A percentile compares a stretch with the other conserved stretches of the same genome.
phyloP scores from a whole-genome alignment of 2,797 vertebrate genomes.

The Sphenopsis melanotis region DNA sequence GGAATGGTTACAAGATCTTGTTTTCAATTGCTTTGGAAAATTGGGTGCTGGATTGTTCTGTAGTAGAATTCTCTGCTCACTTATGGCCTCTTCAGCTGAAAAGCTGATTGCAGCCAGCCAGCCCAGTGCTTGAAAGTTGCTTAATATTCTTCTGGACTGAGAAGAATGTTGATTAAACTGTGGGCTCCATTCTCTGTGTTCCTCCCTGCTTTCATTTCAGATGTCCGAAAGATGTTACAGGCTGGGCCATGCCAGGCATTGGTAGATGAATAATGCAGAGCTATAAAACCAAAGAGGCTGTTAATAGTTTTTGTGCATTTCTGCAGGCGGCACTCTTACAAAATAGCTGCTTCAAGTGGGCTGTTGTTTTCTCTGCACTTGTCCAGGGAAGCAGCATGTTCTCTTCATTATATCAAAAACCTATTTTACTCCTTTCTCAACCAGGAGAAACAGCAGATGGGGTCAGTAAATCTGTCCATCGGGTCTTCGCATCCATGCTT shows the following conservation, averaged over 20 bases:
- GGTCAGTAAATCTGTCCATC: slow-evolving; percentile 90
- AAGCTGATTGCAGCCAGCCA: background rate
- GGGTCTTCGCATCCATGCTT: slow-evolving; percentile 93
- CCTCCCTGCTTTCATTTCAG: background rate
- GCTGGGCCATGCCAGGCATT: background rate
- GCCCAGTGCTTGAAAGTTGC: background rate
- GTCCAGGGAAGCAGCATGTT: background rate
- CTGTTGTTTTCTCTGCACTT: background rate
- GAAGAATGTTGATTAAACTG: background rate
- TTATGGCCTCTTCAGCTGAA: background rate
- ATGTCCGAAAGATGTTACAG: background rate
- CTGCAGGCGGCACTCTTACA: background rate
- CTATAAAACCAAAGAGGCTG: background rate
- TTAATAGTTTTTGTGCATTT: background rate
- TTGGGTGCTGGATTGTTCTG: background rate
- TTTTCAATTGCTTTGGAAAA: background rate
- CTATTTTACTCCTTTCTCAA: background rate
- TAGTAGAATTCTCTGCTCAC: background rate
- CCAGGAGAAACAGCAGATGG: slow-evolving; percentile 83
- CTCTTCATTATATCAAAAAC: background rate
- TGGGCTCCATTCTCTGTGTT: background rate
- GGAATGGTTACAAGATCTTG: background rate
- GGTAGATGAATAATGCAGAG: background rate
- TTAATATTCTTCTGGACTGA: background rate
- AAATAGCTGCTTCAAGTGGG: background rate